Conservation (phyloP, 2,113 vertebrate species). For the Lonchura striata region DNA sequence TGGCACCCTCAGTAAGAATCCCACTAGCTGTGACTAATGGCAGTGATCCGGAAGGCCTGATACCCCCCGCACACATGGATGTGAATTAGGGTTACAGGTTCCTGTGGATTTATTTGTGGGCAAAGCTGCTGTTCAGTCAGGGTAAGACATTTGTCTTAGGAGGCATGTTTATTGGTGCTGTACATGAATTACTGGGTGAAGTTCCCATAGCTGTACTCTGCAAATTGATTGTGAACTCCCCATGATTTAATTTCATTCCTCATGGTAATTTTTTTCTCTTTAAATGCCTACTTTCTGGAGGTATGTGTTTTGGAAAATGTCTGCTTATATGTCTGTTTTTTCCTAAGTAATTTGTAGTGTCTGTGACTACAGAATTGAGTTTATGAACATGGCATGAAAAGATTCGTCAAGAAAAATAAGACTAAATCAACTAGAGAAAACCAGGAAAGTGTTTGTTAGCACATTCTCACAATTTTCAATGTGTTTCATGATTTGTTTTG, state of each 20-base stretch:
- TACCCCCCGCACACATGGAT: neutral
- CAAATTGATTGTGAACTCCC: neutral
- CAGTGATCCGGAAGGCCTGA: neutral
- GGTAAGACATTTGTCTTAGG: neutral
- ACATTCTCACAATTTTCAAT: neutral
- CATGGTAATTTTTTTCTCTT: neutral
- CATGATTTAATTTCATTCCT: neutral
- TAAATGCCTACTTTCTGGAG: neutral
- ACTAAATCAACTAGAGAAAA: neutral
- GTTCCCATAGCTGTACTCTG: neutral
- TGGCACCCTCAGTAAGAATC: neutral
- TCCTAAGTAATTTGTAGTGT: neutral
- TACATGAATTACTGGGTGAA: neutral
- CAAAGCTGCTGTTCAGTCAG: neutral
- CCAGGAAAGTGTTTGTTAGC: neutral
- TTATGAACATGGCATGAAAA: neutral
- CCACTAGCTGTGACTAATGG: neutral
- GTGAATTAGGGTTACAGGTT: neutral
- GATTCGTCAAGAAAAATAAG: neutral
- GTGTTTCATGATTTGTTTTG: neutral
- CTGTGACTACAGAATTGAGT: neutral
- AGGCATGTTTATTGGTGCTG: conserved; percentile 22
- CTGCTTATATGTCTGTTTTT: neutral
- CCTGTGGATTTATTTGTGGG: neutral
- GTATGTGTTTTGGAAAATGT: neutral